Conservation (phyloP, 2,888 invertebrate genomes). For the Caenorhabditis macrosperma region DNA sequence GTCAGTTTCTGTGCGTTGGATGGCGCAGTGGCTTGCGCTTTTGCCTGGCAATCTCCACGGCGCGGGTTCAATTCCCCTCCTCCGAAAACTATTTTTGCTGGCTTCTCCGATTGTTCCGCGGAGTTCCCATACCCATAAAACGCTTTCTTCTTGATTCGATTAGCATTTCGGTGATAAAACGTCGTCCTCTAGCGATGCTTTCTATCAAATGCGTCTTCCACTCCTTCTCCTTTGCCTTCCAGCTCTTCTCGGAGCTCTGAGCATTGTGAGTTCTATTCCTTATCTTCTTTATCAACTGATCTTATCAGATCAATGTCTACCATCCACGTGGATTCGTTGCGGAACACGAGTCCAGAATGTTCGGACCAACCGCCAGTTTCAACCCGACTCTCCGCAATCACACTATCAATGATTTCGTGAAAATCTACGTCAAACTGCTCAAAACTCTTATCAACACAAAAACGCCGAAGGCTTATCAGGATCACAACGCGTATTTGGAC, state of each 20-base stretch:
- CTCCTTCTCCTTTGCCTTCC: background rate
- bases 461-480: constrained; percentile 3
- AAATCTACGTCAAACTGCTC: constrained; percentile 14
- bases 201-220: constrained; percentile 9
- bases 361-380: background rate
- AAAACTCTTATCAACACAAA: constrained; percentile 5
- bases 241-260: constrained; percentile 9
- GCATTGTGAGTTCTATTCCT: background rate
- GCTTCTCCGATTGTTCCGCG: too few relatives aligned
- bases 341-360: background rate
- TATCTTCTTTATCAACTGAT: background rate
- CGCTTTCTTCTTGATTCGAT: too few relatives aligned
- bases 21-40: too few relatives aligned
- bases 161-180: too few relatives aligned
- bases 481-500: constrained; percentile 17
- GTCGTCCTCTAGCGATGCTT: too few relatives aligned
- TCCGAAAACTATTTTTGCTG: too few relatives aligned
- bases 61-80: too few relatives aligned
- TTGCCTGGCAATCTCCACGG: too few relatives aligned
- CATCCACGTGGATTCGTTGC: background rate
- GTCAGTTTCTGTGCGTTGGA: too few relatives aligned
- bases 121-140: too few relatives aligned
- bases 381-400: background rate
- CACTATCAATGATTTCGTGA: constrained; percentile 21
- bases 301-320: background rate